A percentile compares a stretch with the other conserved stretches of the same genome.
phyloP scores from a whole-genome alignment of 92 coral and sea anemone species.

The Palythoa grandiflora region DNA sequence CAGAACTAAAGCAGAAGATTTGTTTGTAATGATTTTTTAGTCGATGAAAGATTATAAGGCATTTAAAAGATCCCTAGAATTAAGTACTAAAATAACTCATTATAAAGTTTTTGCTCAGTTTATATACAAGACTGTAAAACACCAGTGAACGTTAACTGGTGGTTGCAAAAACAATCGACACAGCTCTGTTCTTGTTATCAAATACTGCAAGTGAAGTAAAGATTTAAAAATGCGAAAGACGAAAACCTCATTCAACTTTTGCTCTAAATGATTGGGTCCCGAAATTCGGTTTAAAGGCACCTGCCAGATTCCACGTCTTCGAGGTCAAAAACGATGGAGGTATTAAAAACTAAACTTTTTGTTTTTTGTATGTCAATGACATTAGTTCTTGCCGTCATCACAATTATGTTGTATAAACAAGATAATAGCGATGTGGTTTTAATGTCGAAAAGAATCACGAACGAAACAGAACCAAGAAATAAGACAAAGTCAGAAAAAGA shows the following conservation, averaged over 20 bases:
- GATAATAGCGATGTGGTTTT: background rate
- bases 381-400: slow-evolving; percentile 28
- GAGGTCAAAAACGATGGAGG: background rate
- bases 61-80: no score
- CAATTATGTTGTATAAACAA: slow-evolving; percentile 28
- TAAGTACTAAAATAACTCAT: no score
- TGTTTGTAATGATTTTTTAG: no score
- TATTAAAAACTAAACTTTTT: background rate
- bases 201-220: slow-evolving; percentile 16
- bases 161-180: slow-evolving; percentile 9
- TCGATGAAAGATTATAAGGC: no score
- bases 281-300: background rate
- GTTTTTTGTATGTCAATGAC: slow-evolving; percentile 33
- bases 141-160: slow-evolving; percentile 28
- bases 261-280: background rate
- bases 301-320: background rate
- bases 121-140: background rate
- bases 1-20: no score
- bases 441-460: slow-evolving; percentile 39
- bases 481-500: background rate
- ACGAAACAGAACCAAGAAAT: slow-evolving; percentile 33
- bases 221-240: slow-evolving; percentile 1
- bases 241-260: background rate
- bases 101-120: background rate
- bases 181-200: background rate